These are phyloP conservation scores for Neomorphus geoffroyi DNA, from an alignment of 2,797 vertebrate genomes.

Conservation along the genomic window DNA sequence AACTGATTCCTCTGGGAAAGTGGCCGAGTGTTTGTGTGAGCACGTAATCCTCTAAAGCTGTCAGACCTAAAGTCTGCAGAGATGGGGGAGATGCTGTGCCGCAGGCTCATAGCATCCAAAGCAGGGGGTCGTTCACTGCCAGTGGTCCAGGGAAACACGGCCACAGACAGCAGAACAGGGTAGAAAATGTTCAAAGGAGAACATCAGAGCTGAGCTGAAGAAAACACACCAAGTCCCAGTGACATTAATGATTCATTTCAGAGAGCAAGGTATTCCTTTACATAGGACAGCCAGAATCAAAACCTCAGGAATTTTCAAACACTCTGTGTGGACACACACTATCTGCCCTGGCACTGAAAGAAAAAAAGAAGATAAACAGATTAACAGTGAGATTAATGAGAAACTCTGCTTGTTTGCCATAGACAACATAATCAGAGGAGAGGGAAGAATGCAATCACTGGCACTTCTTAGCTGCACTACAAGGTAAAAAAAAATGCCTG, in stretches of 20 bases:
- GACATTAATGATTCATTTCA: constrained; percentile 15
- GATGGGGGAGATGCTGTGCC: background rate
- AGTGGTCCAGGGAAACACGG: fast-evolving
- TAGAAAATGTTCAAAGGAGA: background rate
- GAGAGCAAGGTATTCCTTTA: background rate
- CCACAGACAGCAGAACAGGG: background rate
- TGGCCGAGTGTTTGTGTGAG: background rate
- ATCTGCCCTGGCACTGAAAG: background rate
- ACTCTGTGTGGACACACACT: background rate
- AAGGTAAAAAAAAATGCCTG: background rate
- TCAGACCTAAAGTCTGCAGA: background rate
- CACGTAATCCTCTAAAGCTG: background rate
- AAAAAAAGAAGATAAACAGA: background rate
- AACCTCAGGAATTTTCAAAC: background rate
- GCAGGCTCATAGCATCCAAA: background rate
- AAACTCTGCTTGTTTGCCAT: background rate
- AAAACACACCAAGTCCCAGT: background rate
- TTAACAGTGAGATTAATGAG: background rate
- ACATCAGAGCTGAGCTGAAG: background rate
- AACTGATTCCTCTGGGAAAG: background rate
- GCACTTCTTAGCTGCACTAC: background rate
- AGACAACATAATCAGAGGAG: background rate
- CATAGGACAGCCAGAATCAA: background rate
- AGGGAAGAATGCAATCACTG: background rate
- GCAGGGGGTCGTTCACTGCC: background rate